Percentiles rank a stretch among this genome's conserved stretches.
These are phyloP conservation scores for Drosophila erecta DNA, from an alignment of 1,140 invertebrate species.

Conservation along the genomic window DNA sequence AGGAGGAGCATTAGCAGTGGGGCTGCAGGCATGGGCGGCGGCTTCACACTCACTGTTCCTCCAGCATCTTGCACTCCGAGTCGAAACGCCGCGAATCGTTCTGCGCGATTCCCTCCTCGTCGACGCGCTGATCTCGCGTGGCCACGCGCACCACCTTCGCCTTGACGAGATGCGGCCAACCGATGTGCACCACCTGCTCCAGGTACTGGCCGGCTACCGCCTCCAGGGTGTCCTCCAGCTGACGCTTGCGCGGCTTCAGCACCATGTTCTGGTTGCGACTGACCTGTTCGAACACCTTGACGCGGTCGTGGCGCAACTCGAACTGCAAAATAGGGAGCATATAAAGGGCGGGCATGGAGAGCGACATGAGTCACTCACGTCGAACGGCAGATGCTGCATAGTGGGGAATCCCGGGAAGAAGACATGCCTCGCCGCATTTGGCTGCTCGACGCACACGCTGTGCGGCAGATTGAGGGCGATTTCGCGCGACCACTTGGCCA, in stretches of 20 bases:
- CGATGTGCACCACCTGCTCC: slow-evolving; percentile 91
- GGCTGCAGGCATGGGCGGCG: no score
- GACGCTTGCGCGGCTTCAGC: slow-evolving; percentile 85
- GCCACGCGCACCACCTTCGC: slow-evolving; percentile 85
- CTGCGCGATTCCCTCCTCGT: slow-evolving; percentile 27
- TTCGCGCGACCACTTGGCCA: slow-evolving; percentile 86
- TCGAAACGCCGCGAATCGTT: slow-evolving; percentile 66
- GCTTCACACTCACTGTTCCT: slow-evolving; percentile 73
- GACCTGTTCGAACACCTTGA: slow-evolving; percentile 94
- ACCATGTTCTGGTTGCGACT: slow-evolving; percentile 94
- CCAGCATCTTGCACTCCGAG: slow-evolving; percentile 52
- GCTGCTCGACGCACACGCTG: slow-evolving; percentile 91
- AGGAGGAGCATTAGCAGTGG: background rate
- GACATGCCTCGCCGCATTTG: slow-evolving; percentile 88
- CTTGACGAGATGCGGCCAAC: slow-evolving; percentile 95
- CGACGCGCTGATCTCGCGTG: slow-evolving; percentile 39
- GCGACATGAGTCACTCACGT: slow-evolving; percentile 84
- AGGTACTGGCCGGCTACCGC: slow-evolving; percentile 88
- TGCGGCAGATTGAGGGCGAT: slow-evolving; percentile 87
- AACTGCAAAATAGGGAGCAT: slow-evolving; percentile 77
- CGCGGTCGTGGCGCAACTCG: slow-evolving; percentile 89
- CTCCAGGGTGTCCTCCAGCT: slow-evolving; percentile 78
- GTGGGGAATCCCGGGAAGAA: slow-evolving; percentile 96
- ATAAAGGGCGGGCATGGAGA: background rate
- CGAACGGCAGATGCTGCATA: slow-evolving; percentile 92